Evolutionary conservation across 2,888 invertebrate genomes (phyloP).

Genomic region (Mayetiola destructor): DNA sequence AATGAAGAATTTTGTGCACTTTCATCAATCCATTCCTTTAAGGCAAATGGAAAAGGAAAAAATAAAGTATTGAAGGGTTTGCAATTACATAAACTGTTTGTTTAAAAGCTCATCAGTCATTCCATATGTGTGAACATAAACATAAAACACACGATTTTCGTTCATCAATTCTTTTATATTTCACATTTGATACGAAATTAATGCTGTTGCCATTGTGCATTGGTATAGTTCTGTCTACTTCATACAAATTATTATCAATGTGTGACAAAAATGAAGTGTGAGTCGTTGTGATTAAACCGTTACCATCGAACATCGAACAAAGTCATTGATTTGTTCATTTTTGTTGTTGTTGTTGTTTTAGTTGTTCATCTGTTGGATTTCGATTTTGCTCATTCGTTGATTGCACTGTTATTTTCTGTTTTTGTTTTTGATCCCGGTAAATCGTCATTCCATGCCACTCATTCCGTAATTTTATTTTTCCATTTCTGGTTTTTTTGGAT

Average conservation of each 20-base stretch:
- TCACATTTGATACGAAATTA: slow-evolving; percentile 6
- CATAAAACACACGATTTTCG: background rate
- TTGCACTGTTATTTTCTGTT: background rate
- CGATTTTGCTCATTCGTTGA: too few species aligned
- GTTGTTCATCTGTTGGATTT: too few species aligned
- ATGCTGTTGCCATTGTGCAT: background rate
- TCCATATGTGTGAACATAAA: background rate
- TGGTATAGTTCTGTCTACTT: too few species aligned
- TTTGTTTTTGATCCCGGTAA: background rate
- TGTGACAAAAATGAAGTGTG: too few species aligned
- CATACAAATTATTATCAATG: background rate
- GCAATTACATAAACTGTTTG: slow-evolving; percentile 2
- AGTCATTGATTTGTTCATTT: too few species aligned
- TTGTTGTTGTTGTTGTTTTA: too few species aligned
- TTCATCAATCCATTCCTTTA: background rate
- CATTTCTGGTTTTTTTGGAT: background rate
- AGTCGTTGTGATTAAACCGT: too few species aligned
- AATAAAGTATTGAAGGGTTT: background rate
- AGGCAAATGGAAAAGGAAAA: background rate
- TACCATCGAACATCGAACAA: too few species aligned
- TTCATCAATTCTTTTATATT: too few species aligned
- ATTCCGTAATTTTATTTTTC: background rate
- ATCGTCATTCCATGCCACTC: background rate
- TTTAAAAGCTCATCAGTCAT: slow-evolving; percentile 9
- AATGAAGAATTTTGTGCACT: background rate